phyloP scores from a whole-genome alignment of 30 jellyfish, hydroid and myxozoan genomes.

The Sanderia malayensis region DNA sequence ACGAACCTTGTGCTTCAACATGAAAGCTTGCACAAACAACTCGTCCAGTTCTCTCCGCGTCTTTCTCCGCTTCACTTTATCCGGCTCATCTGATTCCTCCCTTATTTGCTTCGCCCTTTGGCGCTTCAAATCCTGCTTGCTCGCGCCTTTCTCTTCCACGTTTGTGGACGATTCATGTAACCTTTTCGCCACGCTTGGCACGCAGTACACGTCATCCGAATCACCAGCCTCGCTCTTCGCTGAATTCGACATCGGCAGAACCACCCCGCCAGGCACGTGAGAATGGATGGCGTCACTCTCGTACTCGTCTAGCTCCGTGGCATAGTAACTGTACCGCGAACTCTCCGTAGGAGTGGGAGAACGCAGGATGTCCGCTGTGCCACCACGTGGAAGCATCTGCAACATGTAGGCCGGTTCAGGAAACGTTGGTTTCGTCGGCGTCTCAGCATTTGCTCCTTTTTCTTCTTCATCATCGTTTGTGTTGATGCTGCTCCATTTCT shows the following conservation, averaged over 20 bases:
- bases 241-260: slow-evolving; percentile 31
- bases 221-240: slow-evolving; percentile 49
- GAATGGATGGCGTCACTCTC: too few species aligned
- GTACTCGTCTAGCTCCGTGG: slow-evolving; percentile 58
- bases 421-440: not conserved
- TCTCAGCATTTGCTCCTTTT: not conserved
- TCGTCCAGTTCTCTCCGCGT: slow-evolving; percentile 38
- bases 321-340: slow-evolving; percentile 17
- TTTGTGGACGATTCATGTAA: not conserved
- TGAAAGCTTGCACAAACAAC: slow-evolving; percentile 18
- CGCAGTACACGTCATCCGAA: slow-evolving; percentile 57
- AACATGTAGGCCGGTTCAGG: slow-evolving; percentile 14
- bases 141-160: not conserved
- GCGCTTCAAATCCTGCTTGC: not conserved
- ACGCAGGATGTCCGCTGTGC: slow-evolving; percentile 39
- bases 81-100: not conserved
- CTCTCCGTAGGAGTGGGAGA: slow-evolving; percentile 24
- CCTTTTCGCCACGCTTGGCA: slow-evolving; percentile 3
- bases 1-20: slow-evolving; percentile 34
- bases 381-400: slow-evolving; percentile 40
- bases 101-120: not conserved
- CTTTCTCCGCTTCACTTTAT: not conserved
- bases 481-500: slow-evolving; percentile 48
- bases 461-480: slow-evolving; percentile 30
- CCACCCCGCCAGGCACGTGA: slow-evolving; percentile 15